These are phyloP conservation scores for Lethrus apterus DNA, from an alignment of 1,140 invertebrate genomes.

Conservation along the genomic window DNA sequence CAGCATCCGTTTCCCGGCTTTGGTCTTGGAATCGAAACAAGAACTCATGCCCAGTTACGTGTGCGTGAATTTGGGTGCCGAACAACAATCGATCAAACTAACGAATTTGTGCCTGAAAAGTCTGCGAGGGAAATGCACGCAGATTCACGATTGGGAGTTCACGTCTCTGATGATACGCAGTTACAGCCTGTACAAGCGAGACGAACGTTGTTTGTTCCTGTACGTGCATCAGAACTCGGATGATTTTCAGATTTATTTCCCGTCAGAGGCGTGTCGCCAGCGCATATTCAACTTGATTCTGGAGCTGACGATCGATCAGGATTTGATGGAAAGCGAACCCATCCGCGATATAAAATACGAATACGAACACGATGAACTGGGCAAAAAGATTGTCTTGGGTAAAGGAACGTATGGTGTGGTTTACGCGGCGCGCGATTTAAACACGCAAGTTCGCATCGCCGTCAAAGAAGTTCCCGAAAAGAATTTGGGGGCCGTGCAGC, in stretches of 20 bases:
- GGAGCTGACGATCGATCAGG: slow-evolving; percentile 79
- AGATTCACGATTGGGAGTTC: slow-evolving; percentile 92
- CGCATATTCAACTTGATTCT: slow-evolving; percentile 74
- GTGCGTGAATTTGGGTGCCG: slow-evolving; percentile 87
- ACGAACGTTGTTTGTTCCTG: slow-evolving; percentile 90
- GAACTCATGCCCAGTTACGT: slow-evolving; percentile 92
- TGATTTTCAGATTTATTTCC: slow-evolving; percentile 98
- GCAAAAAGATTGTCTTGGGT: slow-evolving; percentile 80
- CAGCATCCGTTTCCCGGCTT: slow-evolving; percentile 81
- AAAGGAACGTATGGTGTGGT: slow-evolving; percentile 95
- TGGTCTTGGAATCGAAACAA: slow-evolving; percentile 90
- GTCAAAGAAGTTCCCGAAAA: slow-evolving; percentile 97
- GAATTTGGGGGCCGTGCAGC: slow-evolving; percentile 94
- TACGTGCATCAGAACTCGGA: slow-evolving; percentile 98
- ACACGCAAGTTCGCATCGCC: slow-evolving; percentile 89
- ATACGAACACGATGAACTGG: slow-evolving; percentile 91
- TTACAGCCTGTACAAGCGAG: slow-evolving; percentile 90
- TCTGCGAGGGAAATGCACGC: slow-evolving; percentile 66
- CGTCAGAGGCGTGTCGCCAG: slow-evolving; percentile 77
- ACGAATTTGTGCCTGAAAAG: slow-evolving; percentile 75
- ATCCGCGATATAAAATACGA: slow-evolving; percentile 51
- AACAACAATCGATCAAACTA: slow-evolving; percentile 74
- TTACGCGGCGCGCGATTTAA: slow-evolving; percentile 88
- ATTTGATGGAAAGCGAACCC: slow-evolving; percentile 73
- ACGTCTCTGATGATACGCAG: slow-evolving; percentile 86